phyloP scores from a whole-genome alignment of 2,888 invertebrate genomes.

The Amiota minor region DNA sequence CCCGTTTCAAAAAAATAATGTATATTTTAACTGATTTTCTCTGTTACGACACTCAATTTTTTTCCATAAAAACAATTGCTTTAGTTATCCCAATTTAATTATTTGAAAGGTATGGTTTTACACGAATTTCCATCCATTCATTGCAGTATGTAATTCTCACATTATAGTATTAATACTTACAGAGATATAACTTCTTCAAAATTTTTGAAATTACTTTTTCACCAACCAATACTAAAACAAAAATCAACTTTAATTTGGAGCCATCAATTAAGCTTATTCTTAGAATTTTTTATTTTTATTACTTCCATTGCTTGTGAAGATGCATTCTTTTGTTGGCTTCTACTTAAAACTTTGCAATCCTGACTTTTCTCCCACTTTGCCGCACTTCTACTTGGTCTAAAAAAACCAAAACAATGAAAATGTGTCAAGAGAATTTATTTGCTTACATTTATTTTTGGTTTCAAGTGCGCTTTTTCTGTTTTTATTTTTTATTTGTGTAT shows the following conservation, averaged over 20 bases:
- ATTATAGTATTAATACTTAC: no score
- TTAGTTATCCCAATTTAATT: no score
- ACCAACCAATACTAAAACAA: not conserved
- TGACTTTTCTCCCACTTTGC: not conserved
- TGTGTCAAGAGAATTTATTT: slow-evolving; percentile 60
- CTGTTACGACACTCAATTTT: no score
- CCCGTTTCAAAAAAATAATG: no score
- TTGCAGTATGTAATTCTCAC: no score
- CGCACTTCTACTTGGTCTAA: slow-evolving; percentile 6
- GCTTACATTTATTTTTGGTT: slow-evolving; percentile 66
- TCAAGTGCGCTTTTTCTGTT: not conserved
- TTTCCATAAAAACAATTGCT: no score
- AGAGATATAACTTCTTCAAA: no score
- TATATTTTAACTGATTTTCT: no score
- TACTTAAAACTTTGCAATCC: not conserved
- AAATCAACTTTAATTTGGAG: slow-evolving; percentile 19
- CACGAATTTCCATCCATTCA: no score
- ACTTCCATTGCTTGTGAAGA: not conserved
- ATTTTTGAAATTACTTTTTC: no score
- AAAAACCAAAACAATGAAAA: slow-evolving; percentile 21
- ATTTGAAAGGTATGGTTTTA: no score
- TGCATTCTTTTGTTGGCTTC: not conserved
- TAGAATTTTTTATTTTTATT: not conserved
- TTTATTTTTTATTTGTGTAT: not conserved
- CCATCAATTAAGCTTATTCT: slow-evolving; percentile 20